Evolutionary conservation across 2,888 invertebrate species (phyloP), one percentile per base, ranked within the genome.

Genomic region (Perizoma flavofasciatum): DNA sequence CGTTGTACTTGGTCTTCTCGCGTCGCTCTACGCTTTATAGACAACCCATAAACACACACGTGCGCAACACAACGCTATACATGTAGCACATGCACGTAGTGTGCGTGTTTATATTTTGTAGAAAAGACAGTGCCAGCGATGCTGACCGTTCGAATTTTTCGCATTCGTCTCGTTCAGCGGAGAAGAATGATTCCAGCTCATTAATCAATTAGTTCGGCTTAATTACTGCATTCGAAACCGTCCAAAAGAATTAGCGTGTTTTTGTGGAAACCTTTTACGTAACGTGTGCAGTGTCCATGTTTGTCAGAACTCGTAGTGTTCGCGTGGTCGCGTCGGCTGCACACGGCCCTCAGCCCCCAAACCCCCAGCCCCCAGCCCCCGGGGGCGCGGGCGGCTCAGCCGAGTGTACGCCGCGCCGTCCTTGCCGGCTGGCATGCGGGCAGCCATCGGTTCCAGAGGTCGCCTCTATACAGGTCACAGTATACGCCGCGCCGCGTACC

Each of bases 1-100:
- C 86, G 81, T 77, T 79, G 83, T 75, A 78, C 81, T 79, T 74
- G 79, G 74, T 82, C 76, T 73, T 74, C 74, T 69, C 69, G 58
- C 60, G 49, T 59, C 59, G 55, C 44, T 44, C 57, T 47, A 47
- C 55, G 45, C 50, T 55, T 48, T 62, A 62, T 59, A 55, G 62
- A 59, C 58, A 49, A 58, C 37, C 58, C 41, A 43, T 62, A 58
- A 58, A 62, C 58, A 55, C 47, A 46, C 39, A 41, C 60, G 33
- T 43, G 39, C 10, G 33, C 37, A 10, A 8, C 6, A 22, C 32
- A 33, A 7, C 33, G 11, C 49, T 47, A 51, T 37, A 37, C 33
- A n/a, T 40, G 44, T 6, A 32, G 44, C 34, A 9, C 11, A n/a
- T 6, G 9, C 8, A 33, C 39, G 37, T 40, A 34, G 32, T 48